Conservation (phyloP, 2,113 vertebrate genomes). For the Xiphophorus couchianus region DNA sequence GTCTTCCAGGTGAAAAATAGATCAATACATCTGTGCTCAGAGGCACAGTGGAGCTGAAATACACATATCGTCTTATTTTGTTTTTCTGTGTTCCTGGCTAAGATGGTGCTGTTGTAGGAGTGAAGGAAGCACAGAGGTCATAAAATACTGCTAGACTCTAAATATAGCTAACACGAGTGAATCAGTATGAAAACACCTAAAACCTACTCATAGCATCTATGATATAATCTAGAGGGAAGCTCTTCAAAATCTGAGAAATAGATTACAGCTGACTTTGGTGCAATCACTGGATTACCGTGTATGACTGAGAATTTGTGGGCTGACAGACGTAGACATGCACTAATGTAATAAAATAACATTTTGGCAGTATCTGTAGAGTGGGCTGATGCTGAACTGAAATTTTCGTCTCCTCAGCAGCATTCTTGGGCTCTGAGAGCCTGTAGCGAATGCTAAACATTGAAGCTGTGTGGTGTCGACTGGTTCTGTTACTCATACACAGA, state of each 20-base stretch:
- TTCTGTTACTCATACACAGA: conserved; percentile 34
- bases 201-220: neutral
- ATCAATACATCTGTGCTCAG: conserved; percentile 51
- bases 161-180: neutral
- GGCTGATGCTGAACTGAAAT: conserved; percentile 24
- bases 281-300: neutral
- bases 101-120: conserved; percentile 14
- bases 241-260: neutral
- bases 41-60: conserved; percentile 18
- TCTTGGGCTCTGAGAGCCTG: conserved; percentile 22
- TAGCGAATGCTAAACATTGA: conserved; percentile 34
- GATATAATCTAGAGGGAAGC: neutral
- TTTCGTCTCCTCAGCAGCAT: conserved; percentile 33
- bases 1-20: conserved; percentile 31
- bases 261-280: neutral
- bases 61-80: conserved; percentile 41
- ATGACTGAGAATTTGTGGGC: neutral
- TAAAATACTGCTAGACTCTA: conserved; percentile 11
- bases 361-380: conserved; percentile 22
- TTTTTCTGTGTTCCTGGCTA: neutral
- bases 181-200: neutral
- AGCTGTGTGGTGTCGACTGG: conserved; percentile 9
- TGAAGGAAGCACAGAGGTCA: neutral
- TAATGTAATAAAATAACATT: neutral
- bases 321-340: neutral